phyloP scores from a whole-genome alignment of 2,888 invertebrate genomes.

The Myopa tessellatipennis region DNA sequence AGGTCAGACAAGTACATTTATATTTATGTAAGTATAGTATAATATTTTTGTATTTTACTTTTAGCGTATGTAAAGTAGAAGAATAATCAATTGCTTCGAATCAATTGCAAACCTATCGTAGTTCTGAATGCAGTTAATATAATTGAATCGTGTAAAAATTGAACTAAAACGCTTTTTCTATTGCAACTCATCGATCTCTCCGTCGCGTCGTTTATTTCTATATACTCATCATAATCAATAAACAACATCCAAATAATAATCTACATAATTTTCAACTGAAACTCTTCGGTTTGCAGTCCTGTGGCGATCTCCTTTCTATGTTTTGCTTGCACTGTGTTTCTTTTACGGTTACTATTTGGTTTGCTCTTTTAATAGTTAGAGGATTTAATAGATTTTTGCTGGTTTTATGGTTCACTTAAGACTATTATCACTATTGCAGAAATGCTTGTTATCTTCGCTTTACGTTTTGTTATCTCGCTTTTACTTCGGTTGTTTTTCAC shows the following conservation, averaged over 20 bases:
- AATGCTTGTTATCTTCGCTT: constrained; percentile 45
- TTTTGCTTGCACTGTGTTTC: constrained; percentile 44
- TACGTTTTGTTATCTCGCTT: no score
- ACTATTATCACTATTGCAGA: constrained; percentile 69
- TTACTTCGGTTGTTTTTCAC: constrained; percentile 44
- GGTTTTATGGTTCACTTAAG: constrained; percentile 58
- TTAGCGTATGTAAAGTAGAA: no score
- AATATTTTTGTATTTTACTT: neutral
- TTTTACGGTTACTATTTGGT: constrained; percentile 44
- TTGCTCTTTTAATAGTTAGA: constrained; percentile 43
- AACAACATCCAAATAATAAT: no score
- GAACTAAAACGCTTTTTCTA: constrained; percentile 27
- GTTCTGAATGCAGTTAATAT: no score
- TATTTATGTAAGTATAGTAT: constrained; percentile 28
- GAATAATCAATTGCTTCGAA: no score
- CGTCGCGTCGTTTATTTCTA: no score
- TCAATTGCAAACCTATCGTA: no score
- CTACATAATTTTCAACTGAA: neutral
- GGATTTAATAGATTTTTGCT: constrained; percentile 42
- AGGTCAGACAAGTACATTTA: constrained; percentile 31
- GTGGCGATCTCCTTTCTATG: neutral
- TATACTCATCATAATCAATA: neutral
- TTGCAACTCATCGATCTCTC: constrained; percentile 17
- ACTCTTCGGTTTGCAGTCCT: neutral
- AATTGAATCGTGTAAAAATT: neutral